Base-by-base conservation (phyloP, 2,888 invertebrate genomes). In the Microctonus brassicae region DNA sequence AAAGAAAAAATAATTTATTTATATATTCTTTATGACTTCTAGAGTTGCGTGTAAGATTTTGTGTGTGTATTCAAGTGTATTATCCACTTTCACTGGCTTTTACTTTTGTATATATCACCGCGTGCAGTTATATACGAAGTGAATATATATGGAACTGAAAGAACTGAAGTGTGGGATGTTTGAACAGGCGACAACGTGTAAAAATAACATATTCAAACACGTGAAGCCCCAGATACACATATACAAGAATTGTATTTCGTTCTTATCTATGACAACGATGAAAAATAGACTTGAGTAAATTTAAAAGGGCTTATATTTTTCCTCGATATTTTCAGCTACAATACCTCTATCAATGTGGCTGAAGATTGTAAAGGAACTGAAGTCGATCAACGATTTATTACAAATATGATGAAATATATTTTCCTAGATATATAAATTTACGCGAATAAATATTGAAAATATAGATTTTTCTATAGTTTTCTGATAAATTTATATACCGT, bases 1-100 rank as follows among this genome's bases (percentile, higher is more conserved):
- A 70, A 75, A 70, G 74, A 74, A 75, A 74, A 74, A 72, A 33
- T n/a, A 53, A 22, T 26, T 36, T 52, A 53, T 55, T 33, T 42
- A 29, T 55, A 53, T 22, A 57, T 36, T 36, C 34, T 29, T 53
- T 58, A 26, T 24, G 34, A 24, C 13, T 55, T 24, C 10, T 36
- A 60, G 52, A 58, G 58, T 60, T 65, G 58, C 33, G 47, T 42
- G 61, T 61, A 61, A 36, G 55, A 55, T n/a, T 55, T 26, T 6
- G 24, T 55, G 26, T 47, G 22, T 24, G 24, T 26, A 22, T 26
- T 13, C 24, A 24, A 22, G 55, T 55, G 26, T 26, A 4, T n/a
- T 55, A 55, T 55, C 26, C 66, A 67, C 67, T 67, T 58, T 67
- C 67, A 67, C 67, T 67, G 3, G 67, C 39, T 67, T 67, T 58